These are phyloP conservation scores for Kryphioiulus occultus DNA, from an alignment of 2,888 invertebrate genomes.

Conservation along the genomic window DNA sequence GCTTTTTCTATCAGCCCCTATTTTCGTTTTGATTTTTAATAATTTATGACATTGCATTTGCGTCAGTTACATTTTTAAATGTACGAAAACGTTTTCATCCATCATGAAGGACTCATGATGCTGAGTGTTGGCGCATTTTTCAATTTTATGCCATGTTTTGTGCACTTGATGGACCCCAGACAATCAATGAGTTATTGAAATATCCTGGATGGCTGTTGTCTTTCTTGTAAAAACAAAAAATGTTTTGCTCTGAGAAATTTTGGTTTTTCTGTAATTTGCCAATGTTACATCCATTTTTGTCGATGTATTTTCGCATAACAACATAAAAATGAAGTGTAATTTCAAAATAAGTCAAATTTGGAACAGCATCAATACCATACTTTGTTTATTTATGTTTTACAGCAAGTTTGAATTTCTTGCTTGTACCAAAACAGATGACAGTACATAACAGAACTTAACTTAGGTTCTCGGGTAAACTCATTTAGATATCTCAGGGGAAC, in stretches of 20 bases:
- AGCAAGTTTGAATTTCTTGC: no score
- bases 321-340: no score
- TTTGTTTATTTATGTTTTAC: no score
- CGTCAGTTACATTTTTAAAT: background rate
- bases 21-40: background rate
- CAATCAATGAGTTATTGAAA: background rate
- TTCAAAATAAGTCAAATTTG: no score
- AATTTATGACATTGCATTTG: background rate
- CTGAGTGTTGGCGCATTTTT: background rate
- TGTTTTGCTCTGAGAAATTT: no score
- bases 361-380: no score
- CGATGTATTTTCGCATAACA: no score
- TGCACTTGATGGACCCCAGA: background rate
- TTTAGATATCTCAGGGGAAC: background rate
- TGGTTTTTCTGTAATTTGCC: no score
- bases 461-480: background rate
- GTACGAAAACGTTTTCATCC: background rate
- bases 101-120: background rate
- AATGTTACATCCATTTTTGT: no score
- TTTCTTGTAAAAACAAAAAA: no score
- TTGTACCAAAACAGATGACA: no score
- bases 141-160: background rate
- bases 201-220: no score
- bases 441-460: background rate
- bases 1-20: background rate